Conservation (phyloP, 2,888 invertebrate genomes). For the Dione juno region DNA sequence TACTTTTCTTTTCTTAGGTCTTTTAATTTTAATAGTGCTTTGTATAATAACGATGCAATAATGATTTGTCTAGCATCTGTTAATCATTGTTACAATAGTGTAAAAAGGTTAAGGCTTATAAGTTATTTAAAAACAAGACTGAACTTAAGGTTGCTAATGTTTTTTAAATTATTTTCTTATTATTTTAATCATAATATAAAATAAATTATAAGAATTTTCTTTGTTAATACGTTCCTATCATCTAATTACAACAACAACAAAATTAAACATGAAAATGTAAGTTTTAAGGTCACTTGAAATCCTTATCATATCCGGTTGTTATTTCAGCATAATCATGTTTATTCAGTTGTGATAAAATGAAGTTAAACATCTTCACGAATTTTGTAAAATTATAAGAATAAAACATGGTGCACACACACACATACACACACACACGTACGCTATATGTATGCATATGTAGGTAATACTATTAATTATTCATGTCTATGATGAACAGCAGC, state of each 20-base stretch:
- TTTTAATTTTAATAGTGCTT: too few relatives aligned
- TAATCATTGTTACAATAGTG: too few relatives aligned
- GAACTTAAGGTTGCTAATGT: background rate
- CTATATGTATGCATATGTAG: too few relatives aligned
- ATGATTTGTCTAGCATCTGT: too few relatives aligned
- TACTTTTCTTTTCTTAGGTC: too few relatives aligned
- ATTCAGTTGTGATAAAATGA: constrained; percentile 19
- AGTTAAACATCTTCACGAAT: background rate
- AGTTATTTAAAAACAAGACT: background rate
- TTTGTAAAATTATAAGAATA: background rate
- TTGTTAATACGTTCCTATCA: background rate
- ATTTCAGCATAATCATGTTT: constrained; percentile 8
- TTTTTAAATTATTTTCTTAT: background rate
- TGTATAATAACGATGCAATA: too few relatives aligned
- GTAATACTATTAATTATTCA: too few relatives aligned
- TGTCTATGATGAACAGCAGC: background rate
- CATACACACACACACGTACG: background rate
- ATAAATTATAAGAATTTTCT: too few relatives aligned
- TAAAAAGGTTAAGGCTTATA: background rate
- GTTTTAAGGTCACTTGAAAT: constrained; percentile 24
- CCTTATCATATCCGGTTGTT: constrained; percentile 28
- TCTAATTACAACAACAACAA: background rate
- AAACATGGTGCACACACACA: background rate
- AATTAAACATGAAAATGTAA: constrained; percentile 16
- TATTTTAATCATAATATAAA: too few relatives aligned